Evolutionary conservation across 1,140 invertebrate genomes (phyloP), one percentile per base, ranked within the genome.

Genomic region (Drosophila chauvacae): DNA sequence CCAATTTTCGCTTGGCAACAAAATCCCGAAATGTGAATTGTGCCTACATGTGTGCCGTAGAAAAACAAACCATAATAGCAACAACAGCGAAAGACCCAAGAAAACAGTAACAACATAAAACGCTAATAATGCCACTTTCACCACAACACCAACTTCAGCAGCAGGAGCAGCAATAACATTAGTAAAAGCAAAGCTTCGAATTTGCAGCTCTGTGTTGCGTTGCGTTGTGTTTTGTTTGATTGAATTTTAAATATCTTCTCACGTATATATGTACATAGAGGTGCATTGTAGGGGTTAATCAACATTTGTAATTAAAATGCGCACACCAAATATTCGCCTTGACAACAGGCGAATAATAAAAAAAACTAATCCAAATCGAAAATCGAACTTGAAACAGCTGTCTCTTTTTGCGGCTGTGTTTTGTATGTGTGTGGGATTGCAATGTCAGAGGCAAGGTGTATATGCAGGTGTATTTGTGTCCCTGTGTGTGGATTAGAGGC

Each of bases 351-450:
- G 16, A 51, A 30, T 18, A 48, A 48, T 48, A 20, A 20, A 64
- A 73, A 76, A 60, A 39, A 47, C 50, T 57, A 71, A 70, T 71
- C 69, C 64, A 70, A 72, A 77, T 77, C 50, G 16, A 77, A 57
- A 77, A 69, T 69, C 74, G 71, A 76, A 66, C 71, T 76, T 58
- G 61, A 75, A 76, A 76, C 73, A 76, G 72, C 71, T 76, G 73
- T 74, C 50, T 66, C 41, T 39, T 47, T n/a, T 37, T 45, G 28
- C 35, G 28, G 13, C 39, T 63, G 63, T 23, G 7, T 55, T 39
- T 45, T 35, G n/a, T 44, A 18, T 44, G n/a, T 18, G 39, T 42
- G 33, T 42, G 30, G 39, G 41, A 65, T 51, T 71, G 66, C 48
- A 64, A 51, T 75, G 71, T 75, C 72, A 64, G 71, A 75, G 70